Evolutionary conservation across 2,113 vertebrate genomes (phyloP).

Genomic region (Bujurquina vittata): DNA sequence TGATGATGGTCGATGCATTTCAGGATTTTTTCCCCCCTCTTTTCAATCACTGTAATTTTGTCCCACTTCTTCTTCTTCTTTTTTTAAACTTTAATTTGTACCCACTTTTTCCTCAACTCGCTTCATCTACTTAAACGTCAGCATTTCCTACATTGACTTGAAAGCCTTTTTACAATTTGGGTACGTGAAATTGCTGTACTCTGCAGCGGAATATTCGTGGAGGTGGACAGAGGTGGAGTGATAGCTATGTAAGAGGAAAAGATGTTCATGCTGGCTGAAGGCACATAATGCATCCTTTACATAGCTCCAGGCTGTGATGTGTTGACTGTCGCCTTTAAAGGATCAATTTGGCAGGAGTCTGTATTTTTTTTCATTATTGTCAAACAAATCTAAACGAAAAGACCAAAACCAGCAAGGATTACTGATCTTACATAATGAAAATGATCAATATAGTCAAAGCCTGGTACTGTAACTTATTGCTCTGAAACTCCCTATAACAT

Average conservation of each 20-base stretch:
- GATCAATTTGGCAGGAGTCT: background rate
- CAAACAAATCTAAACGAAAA: background rate
- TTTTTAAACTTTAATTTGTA: slow-evolving; percentile 5
- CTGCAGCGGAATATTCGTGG: background rate
- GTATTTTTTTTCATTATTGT: background rate
- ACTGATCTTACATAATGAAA: background rate
- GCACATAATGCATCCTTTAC: slow-evolving; percentile 25
- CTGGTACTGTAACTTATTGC: background rate
- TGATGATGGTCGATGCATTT: slow-evolving; percentile 26
- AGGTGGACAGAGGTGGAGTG: slow-evolving; percentile 5
- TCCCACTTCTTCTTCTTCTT: background rate
- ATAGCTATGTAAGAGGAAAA: background rate
- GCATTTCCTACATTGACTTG: background rate
- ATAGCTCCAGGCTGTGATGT: slow-evolving; percentile 3
- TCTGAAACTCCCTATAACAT: background rate
- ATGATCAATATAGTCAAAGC: background rate
- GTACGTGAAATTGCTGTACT: background rate
- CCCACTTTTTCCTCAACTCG: background rate
- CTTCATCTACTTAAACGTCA: background rate
- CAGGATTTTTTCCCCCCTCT: background rate
- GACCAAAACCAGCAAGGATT: background rate
- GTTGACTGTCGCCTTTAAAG: background rate
- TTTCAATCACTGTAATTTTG: slow-evolving; percentile 20
- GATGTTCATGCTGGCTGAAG: slow-evolving; percentile 15
- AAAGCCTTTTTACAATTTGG: background rate